Evolutionary conservation across 2,888 invertebrate genomes (phyloP).

Genomic region (Spodoptera picta): DNA sequence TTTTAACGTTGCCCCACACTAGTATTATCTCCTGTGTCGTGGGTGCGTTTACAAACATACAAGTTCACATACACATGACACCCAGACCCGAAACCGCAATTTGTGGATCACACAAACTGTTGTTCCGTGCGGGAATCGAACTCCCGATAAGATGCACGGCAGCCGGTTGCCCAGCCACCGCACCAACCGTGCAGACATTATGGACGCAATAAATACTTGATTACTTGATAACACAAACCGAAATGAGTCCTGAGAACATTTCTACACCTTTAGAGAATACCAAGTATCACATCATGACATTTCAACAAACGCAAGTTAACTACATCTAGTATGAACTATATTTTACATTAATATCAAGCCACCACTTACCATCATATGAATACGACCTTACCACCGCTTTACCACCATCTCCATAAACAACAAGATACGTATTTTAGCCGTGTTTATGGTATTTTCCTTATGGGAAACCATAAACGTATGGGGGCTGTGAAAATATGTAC

Average conservation of each 20-base stretch:
- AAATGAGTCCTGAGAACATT: constrained; percentile 1
- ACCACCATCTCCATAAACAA: constrained; percentile 6
- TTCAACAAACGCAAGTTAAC: constrained; percentile 2
- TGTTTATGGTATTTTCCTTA: constrained; percentile 21
- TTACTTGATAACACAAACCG: background rate
- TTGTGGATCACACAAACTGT: no score
- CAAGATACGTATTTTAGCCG: constrained; percentile 1
- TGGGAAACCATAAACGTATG: background rate
- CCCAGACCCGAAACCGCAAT: no score
- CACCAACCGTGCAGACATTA: no score
- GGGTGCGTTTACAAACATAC: no score
- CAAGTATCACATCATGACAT: background rate
- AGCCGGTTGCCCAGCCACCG: no score
- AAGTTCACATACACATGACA: no score
- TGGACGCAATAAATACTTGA: no score
- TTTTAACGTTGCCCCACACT: no score
- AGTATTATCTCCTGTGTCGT: no score
- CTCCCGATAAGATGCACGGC: no score
- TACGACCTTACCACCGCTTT: constrained; percentile 16
- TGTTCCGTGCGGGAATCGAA: no score
- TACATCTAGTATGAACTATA: constrained; percentile 6
- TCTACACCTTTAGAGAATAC: background rate
- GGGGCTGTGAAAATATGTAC: background rate
- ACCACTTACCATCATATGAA: constrained; percentile 22
- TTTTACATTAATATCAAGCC: constrained; percentile 13